phyloP scores from a whole-genome alignment of 2,113 vertebrate species.

The Halichoeres trimaculatus region DNA sequence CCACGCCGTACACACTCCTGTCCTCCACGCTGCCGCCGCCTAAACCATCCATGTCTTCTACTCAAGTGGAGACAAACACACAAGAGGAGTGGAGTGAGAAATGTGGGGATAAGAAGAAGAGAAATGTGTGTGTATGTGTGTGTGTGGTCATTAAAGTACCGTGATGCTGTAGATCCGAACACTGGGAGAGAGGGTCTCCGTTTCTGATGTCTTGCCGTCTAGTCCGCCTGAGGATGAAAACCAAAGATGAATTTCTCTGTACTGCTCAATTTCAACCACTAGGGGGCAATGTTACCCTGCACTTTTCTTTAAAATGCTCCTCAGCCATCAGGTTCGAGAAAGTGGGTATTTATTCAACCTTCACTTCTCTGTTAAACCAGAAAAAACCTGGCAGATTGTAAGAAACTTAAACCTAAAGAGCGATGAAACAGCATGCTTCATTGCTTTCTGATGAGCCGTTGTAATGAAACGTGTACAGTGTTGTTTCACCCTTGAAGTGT shows the following conservation, averaged over 20 bases:
- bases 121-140: not conserved
- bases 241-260: slow-evolving; percentile 5
- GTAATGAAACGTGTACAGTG: slow-evolving; percentile 60
- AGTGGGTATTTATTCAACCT: slow-evolving; percentile 37
- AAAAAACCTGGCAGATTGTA: slow-evolving; percentile 30
- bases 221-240: slow-evolving; percentile 85
- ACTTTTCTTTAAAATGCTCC: too few relatives aligned
- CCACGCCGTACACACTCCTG: slow-evolving; percentile 94
- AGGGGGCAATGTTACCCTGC: slow-evolving; percentile 76
- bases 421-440: slow-evolving; percentile 45
- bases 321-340: not conserved
- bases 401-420: slow-evolving; percentile 51
- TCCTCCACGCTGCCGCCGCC: slow-evolving; percentile 88
- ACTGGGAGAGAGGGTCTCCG: slow-evolving; percentile 97
- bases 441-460: slow-evolving; percentile 44
- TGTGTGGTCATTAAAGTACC: slow-evolving; percentile 79
- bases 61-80: slow-evolving; percentile 10
- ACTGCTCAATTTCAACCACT: slow-evolving; percentile 50
- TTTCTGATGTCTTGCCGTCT: slow-evolving; percentile 97
- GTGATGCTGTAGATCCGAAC: slow-evolving; percentile 94
- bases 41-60: slow-evolving; percentile 86
- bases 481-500: slow-evolving; percentile 45
- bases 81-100: not conserved
- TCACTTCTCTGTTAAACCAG: slow-evolving; percentile 40
- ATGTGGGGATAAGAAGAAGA: not conserved